These are phyloP conservation scores for Ptychobarbus kaznakovi DNA, from an alignment of 2,797 vertebrate species.

Conservation along the genomic window DNA sequence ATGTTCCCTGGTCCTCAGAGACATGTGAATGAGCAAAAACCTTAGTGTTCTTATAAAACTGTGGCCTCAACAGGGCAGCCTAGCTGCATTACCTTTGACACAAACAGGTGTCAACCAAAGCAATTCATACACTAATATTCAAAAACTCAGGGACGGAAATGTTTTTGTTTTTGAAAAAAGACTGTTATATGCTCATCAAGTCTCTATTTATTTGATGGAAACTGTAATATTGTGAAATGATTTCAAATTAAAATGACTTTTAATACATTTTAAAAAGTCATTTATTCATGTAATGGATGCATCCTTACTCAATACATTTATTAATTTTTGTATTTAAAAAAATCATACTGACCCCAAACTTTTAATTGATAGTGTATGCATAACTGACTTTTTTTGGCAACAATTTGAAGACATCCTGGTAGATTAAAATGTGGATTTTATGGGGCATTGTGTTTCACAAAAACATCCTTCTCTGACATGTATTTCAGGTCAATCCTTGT, in stretches of 20 bases:
- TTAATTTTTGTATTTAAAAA: neutral
- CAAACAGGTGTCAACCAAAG: slow-evolving; percentile 8
- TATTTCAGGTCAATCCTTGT: slow-evolving; percentile 9
- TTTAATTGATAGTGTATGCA: neutral
- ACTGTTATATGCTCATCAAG: neutral
- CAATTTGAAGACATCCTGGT: neutral
- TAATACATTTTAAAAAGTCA: neutral
- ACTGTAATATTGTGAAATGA: too few species aligned
- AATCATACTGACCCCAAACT: neutral
- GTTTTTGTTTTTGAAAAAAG: neutral
- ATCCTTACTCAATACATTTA: neutral
- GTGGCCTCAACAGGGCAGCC: neutral
- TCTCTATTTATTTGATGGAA: neutral
- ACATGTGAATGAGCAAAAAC: neutral
- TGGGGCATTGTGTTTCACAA: neutral
- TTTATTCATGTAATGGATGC: neutral
- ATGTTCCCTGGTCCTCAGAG: neutral
- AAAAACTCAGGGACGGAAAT: neutral
- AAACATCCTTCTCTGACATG: neutral
- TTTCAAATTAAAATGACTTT: neutral
- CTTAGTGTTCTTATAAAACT: neutral
- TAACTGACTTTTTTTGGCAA: neutral
- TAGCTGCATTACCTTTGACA: neutral
- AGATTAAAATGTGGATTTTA: neutral
- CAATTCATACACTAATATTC: neutral